Evolutionary conservation across 2,113 vertebrate species (phyloP), one percentile per base, ranked within the genome.

Genomic region (Sturnus vulgaris): DNA sequence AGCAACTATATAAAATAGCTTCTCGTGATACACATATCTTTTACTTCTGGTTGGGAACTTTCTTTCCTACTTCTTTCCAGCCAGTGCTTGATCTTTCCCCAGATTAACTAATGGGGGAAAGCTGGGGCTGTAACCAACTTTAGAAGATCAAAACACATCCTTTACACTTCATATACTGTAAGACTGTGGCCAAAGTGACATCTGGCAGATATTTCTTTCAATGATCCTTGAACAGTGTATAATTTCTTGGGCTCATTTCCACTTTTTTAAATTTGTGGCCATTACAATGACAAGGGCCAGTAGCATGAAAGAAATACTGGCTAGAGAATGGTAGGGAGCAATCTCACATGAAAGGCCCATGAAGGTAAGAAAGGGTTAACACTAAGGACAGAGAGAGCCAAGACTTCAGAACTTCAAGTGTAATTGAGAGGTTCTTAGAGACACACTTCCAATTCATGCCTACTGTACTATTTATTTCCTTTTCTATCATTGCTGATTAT

Each of bases 391-490:
- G 71, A 72, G 59, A 85, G 86, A 95, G 68, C 6, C 2, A 9
- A 80, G 59, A 66, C 44, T 90, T 91, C 59, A 86, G 75, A 82
- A 89, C 55, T 77, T 79, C 22, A 72, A 78, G 60, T 64, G 57
- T 93, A 95, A 94, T 47, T 73, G 52, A 90, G 68, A 87, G 68
- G 44, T 88, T 95, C 85, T 90, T 78, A 83, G 66, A 94, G 60
- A 91, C 71, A 86, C 59, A 40, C 71, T 97, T 95, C 40, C 92
- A 94, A 49, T 83, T 95, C 80, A 70, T 75, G 82, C 37, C 42
- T 80, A 83, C 79, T 71, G n/a, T 71, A 88, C 87, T 81, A 66
- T 88, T 96, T 96, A 88, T 91, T 97, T 88, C 85, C 33, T 82
- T 86, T 60, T 63, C 63, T 72, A 92, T 93, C 79, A 47, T 33